Conservation (phyloP, 2,113 vertebrate genomes). For the Zosterops hypoxanthus region DNA sequence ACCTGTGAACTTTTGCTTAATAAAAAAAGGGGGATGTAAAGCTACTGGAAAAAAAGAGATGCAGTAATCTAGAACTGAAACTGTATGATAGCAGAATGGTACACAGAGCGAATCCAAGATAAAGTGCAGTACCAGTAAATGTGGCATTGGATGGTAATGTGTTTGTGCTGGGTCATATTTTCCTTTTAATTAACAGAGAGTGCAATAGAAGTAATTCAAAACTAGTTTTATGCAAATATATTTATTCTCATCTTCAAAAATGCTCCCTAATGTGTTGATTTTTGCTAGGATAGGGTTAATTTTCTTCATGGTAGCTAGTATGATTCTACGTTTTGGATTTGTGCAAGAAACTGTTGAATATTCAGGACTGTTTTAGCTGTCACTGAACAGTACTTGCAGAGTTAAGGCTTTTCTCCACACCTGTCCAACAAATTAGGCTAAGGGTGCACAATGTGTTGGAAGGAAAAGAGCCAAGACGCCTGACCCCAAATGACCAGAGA, state of each 20-base stretch:
- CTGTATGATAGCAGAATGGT: not conserved
- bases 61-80: not conserved
- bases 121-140: not conserved
- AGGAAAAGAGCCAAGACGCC: not conserved
- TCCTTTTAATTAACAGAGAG: not conserved
- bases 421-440: not conserved
- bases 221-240: not conserved
- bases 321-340: not conserved
- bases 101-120: not conserved
- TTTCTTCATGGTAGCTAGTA: not conserved
- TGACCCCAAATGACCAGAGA: not conserved
- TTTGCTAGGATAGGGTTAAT: not conserved
- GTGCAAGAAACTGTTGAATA: not conserved
- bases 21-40: not conserved
- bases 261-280: not conserved
- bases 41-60: not conserved
- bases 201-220: not conserved
- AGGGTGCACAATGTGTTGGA: no score
- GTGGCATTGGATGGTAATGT: not conserved
- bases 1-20: not conserved
- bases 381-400: not conserved
- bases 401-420: not conserved
- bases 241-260: not conserved
- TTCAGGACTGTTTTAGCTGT: not conserved
- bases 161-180: not conserved